Evolutionary conservation across 2,888 invertebrate genomes (phyloP), one percentile per base, ranked within the genome.

Genomic region (Andrena minutula): DNA sequence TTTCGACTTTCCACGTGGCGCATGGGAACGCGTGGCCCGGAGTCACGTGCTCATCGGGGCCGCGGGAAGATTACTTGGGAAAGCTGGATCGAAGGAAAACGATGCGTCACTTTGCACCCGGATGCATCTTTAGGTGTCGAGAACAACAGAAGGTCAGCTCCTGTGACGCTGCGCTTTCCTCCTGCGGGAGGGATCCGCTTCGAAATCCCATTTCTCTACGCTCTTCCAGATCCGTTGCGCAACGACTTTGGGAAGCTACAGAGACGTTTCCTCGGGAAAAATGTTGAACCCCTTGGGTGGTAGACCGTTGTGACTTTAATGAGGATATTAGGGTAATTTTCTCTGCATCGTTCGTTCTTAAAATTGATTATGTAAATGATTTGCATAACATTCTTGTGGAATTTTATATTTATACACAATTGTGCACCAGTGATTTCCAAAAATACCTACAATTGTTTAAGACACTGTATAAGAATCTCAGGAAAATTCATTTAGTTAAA

Each of bases 71-170:
- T 88, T 81, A 82, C 47, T 28, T 26, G 12, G 53, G 51, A 26
- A 78, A 84, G 83, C 71, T 77, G 77, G 78, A 74, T 77, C 69
- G 75, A 82, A 83, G 87, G 88, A 90, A 92, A 92, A 86, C 91
- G 92, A 91, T 92, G 92, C 92, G 92, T 93, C 92, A 92, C 89
- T 91, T 91, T 90, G 89, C 89, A 86, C 86, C 86, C 89, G 89
- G 85, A 79, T 58, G 84, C 63, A 84, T 86, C 78, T 82, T 84
- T 76, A 63, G 73, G 69, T 49, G 64, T 30, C 68, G 74, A 74
- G 51, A 69, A 86, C 79, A 92, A 92, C 91, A 90, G 90, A 91
- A 92, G 92, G 90, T 89, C 89, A 88, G 89, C 89, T 89, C 87
- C 89, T 91, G 89, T 92, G 93, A 92, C 91, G 86, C 58, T 86